Base-by-base conservation (phyloP, 1,140 invertebrate genomes). In the Drosophila kikkawai region DNA sequence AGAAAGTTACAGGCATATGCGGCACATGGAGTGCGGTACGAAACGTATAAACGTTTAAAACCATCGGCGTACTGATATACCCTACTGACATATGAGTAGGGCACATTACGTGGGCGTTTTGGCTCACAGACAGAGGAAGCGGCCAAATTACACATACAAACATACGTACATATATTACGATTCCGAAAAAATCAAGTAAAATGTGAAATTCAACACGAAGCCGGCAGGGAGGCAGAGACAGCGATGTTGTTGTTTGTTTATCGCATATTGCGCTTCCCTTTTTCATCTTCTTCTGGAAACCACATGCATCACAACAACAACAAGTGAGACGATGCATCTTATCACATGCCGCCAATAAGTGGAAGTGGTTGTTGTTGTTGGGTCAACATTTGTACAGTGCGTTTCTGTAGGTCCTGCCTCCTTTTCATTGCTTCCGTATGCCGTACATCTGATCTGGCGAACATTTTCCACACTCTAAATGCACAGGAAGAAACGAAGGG, bases 331-430 rank as follows among this genome's bases (percentile, higher is more conserved):
- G 42, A 22, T 19, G 58, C 36, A 48, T 87, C 84, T 88, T 87
- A 87, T 87, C 84, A 80, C 48, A 75, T 82, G 84, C 80, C 85
- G 85, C 85, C 84, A 79, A 84, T 84, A 84, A 88, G 84, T 88
- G 84, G 81, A 90, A 81, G 76, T 80, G 73, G 84, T 78, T 55
- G 53, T 55, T 55, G 53, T 55, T 39, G 53, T 39, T 73, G 83
- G 79, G 68, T 66, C 70, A 83, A 48, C 63, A 78, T 77, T 80
- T 61, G 58, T 53, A 51, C 34, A 47, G 22, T 61, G 19, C 29
- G 44, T 39, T 51, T 63, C 56, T 56, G 48, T 34, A 41, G 42
- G 48, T 48, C 41, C 39, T 29, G 51, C 41, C 51, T 55, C 12
- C 45, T 57, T 75, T 55, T 67, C 69, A 56, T 59, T 84, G 58